Base-by-base conservation (phyloP, 2,797 vertebrate genomes). In the Clarias laeviceps region DNA sequence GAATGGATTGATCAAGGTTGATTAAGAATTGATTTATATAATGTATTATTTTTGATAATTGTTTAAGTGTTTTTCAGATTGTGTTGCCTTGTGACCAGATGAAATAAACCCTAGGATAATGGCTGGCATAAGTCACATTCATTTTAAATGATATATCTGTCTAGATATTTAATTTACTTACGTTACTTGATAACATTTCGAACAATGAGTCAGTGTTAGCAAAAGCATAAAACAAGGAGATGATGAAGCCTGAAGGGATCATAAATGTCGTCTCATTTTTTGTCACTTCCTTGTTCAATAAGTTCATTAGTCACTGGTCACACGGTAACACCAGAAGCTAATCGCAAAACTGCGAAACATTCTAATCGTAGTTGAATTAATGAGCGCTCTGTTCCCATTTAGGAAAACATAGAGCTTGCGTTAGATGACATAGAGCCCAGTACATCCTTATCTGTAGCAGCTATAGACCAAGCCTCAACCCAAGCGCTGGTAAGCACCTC, bases 321-420 rank as follows among this genome's bases (percentile, higher is more conserved):
- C 80, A 40, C 15, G 56, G 68, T 57, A 72, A 59, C 4, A 27
- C 22, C 62, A 59, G 24, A 82, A 59, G 69, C 17, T 27, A 45
- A 18, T 80, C 37, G 45, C 59, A 83, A 54, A 78, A 11, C 73
- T 62, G 37, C 74, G 84, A 77, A 80, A 76, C 65, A 68, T 79
- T 24, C 27, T 56, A 86, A 85, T 84, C 54, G 5, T 84, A 74
- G 89, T 45, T 72, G 64, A 70, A 84, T 94, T 96, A 93, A 97
- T 89, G 8, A 4, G 0, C 18, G 82, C 88, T 95, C 91, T 96
- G 86, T 95, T 91, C 88, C 89, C 92, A 50, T 91, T 91, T 95
- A 99, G 98, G 98, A 99, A 94, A 98, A 98, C 93, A 97, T 99
- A 91, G 98, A 98, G 89, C 94, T 99, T 90, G 93, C 94, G 64